Base-by-base conservation (phyloP, 2,113 vertebrate genomes). In the Callocephalon fimbriatum region DNA sequence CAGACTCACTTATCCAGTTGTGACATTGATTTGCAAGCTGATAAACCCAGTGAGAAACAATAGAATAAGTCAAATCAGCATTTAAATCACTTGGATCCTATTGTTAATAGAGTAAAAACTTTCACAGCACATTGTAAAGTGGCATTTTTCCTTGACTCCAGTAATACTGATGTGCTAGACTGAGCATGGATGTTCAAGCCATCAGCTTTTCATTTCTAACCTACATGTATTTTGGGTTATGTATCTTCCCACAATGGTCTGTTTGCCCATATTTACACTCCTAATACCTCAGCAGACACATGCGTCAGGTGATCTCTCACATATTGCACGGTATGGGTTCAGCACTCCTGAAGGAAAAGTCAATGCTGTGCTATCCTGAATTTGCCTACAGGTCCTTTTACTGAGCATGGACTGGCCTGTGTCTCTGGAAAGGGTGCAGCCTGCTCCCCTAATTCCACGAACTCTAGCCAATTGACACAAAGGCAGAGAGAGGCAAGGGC, bases 311-410 rank as follows among this genome's bases (percentile, higher is more conserved):
- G 19, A 31, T 2, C 7, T 22, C 42, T 37, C 53, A 29, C 27
- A 23, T 21, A 18, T 4, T 2, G 15, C 59, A 51, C 0, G 2
- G 42, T 2, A 38, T 12, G 15, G 1, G 47, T 25, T 50, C 47
- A 80, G 78, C 50, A 0, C 50, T 38, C 32, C 19, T 7, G 59
- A 35, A 62, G 26, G 67, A 70, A 35, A 29, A 0, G 0, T 42
- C 76, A 22, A 6, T 2, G 37, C 35, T 0, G 0, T 7, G 44
- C 51, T 12, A 1, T 1, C 8, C 32, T 5, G 11, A 40, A 38
- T 37, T 25, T 56, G 70, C 65, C 61, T 31, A 3, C 20, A 20
- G 47, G 10, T 14, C 47, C 20, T 29, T 3, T 18, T 31, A 53
- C 7, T 8, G 10, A 56, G 17, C 2, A 13, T 6, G 37, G 53